A percentile compares a stretch with the other conserved stretches of the same genome.
These are phyloP conservation scores for Chironomus tentans DNA, from an alignment of 2,888 invertebrate genomes.

Conservation along the genomic window DNA sequence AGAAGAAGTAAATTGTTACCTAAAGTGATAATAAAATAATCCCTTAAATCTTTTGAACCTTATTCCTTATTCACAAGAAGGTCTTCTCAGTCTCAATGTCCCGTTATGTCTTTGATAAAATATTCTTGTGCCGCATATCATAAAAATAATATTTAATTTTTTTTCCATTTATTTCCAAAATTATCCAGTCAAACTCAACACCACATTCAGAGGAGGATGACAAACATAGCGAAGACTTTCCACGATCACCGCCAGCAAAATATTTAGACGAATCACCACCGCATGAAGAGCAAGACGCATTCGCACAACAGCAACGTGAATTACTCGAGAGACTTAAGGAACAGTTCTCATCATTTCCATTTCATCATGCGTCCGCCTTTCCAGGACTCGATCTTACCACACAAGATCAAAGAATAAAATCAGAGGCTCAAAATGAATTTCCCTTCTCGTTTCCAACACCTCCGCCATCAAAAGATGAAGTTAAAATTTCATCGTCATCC, in stretches of 20 bases:
- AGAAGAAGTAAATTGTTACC: neutral
- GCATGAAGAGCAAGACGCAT: neutral
- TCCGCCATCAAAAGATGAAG: slow-evolving; percentile 38
- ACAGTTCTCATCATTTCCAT: slow-evolving; percentile 51
- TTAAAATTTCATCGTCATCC: slow-evolving; percentile 48
- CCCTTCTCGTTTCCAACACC: slow-evolving; percentile 41
- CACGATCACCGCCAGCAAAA: slow-evolving; percentile 4
- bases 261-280: slow-evolving; percentile 22
- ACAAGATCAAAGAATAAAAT: neutral
- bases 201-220: slow-evolving; percentile 25
- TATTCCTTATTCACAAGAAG: neutral
- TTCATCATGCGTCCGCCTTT: slow-evolving; percentile 30
- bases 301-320: slow-evolving; percentile 42
- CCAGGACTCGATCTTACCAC: slow-evolving; percentile 2
- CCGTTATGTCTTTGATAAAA: slow-evolving; percentile 19
- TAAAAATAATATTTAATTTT: neutral
- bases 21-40: slow-evolving; percentile 15
- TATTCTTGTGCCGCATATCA: neutral
- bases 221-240: slow-evolving; percentile 9
- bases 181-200: slow-evolving; percentile 9
- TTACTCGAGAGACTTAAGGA: slow-evolving; percentile 51
- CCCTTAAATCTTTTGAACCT: neutral
- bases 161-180: neutral
- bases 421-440: slow-evolving; percentile 34
- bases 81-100: too few relatives aligned